Evolutionary conservation across 2,797 vertebrate species (phyloP).

Genomic region (Typhlichthys subterraneus): DNA sequence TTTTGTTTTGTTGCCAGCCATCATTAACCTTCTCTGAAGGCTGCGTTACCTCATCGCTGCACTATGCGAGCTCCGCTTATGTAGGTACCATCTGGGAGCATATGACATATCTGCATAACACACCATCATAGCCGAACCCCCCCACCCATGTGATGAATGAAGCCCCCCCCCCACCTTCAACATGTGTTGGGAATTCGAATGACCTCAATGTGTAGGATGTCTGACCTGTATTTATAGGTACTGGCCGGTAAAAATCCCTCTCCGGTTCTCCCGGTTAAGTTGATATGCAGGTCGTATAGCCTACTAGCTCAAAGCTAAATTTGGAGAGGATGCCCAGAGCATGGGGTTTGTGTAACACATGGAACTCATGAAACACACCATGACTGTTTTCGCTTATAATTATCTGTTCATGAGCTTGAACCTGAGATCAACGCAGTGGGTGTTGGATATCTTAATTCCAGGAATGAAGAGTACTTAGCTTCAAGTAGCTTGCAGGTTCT

Average conservation of each 20-base stretch:
- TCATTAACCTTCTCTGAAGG: background rate
- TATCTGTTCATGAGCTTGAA: background rate
- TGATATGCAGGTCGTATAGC: constrained; percentile 52
- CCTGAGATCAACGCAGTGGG: background rate
- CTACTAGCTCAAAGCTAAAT: constrained; percentile 56
- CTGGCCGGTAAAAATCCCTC: constrained; percentile 27
- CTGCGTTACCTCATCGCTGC: constrained; percentile 51
- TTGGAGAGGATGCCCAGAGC: constrained; percentile 35
- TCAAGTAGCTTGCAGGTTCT: constrained; percentile 6
- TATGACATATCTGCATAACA: constrained; percentile 25
- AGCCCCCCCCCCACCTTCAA: constrained; percentile 45
- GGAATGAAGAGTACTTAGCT: constrained; percentile 3
- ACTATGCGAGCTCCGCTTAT: constrained; percentile 53
- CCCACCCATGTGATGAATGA: constrained; percentile 45
- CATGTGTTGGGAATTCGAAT: constrained; percentile 22
- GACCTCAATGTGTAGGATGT: constrained; percentile 59
- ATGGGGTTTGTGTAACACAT: constrained; percentile 54
- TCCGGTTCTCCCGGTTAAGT: constrained; percentile 59
- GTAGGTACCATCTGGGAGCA: constrained; percentile 25
- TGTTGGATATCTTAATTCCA: constrained; percentile 6
- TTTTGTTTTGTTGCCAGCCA: constrained; percentile 28
- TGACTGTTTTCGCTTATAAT: constrained; percentile 2
- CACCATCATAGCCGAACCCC: background rate
- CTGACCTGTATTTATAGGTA: constrained; percentile 61
- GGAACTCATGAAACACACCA: constrained; percentile 27